phyloP scores from a whole-genome alignment of 2,113 vertebrate genomes.

The Prionailurus viverrinus region DNA sequence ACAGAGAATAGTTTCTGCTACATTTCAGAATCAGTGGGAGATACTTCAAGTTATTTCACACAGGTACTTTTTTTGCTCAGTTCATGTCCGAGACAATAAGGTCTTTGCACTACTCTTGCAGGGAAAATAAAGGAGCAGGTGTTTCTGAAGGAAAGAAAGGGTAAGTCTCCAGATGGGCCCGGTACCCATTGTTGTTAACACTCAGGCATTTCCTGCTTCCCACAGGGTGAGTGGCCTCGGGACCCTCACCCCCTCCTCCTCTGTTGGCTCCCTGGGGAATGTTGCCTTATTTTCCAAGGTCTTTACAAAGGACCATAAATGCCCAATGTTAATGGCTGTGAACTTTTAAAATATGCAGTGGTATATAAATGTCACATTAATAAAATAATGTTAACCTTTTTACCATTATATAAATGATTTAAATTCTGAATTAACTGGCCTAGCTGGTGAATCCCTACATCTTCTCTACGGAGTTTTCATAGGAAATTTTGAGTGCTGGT shows the following conservation, averaged over 20 bases:
- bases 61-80: not conserved
- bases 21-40: constrained; percentile 21
- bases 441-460: not conserved
- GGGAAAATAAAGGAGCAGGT: not conserved
- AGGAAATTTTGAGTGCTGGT: not conserved
- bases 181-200: not conserved
- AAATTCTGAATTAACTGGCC: not conserved
- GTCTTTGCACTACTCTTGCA: not conserved
- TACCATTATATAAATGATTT: not conserved
- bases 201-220: not conserved
- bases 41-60: not conserved
- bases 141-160: not conserved
- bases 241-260: fast-evolving
- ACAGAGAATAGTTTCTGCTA: not conserved
- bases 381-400: constrained; percentile 46
- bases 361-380: constrained; percentile 46
- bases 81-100: not conserved
- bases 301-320: not conserved
- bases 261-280: not conserved
- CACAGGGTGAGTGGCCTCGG: fast-evolving
- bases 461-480: not conserved
- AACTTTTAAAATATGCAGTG: constrained; percentile 16
- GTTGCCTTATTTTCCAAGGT: not conserved
- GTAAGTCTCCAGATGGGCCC: no score
- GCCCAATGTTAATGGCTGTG: not conserved